Evolutionary conservation across 2,888 invertebrate species (phyloP).

Genomic region (Polymixis flavicincta): DNA sequence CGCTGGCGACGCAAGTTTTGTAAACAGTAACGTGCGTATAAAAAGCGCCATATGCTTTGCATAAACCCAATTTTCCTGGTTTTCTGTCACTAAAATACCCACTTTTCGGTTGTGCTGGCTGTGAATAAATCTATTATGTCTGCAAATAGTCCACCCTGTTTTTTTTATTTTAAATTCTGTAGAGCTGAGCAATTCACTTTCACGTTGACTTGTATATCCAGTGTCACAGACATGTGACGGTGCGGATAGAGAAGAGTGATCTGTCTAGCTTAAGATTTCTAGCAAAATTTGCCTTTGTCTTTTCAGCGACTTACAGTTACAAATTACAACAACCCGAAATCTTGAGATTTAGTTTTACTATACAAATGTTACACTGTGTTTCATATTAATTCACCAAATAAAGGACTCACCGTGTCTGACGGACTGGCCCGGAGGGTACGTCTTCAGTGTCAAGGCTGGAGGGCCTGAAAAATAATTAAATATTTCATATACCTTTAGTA

Average conservation of each 20-base stretch:
- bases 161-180: too few relatives aligned
- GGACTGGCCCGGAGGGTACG: conserved; percentile 94
- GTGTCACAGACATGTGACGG: not conserved
- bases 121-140: not conserved
- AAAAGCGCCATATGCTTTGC: not conserved
- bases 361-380: not conserved
- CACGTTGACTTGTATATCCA: not conserved
- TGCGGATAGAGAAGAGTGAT: not conserved
- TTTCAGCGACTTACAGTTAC: not conserved
- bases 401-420: conserved; percentile 95
- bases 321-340: not conserved
- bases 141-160: not conserved
- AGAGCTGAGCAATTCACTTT: not conserved
- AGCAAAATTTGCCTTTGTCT: not conserved
- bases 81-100: not conserved
- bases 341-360: not conserved
- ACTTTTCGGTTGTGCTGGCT: not conserved
- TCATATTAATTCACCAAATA: not conserved
- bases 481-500: not conserved
- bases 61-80: not conserved
- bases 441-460: conserved; percentile 92
- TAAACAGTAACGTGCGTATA: not conserved
- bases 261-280: not conserved
- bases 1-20: not conserved
- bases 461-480: conserved; percentile 75